phyloP scores from a whole-genome alignment of 2,113 vertebrate species.

The Steatornis caripensis region DNA sequence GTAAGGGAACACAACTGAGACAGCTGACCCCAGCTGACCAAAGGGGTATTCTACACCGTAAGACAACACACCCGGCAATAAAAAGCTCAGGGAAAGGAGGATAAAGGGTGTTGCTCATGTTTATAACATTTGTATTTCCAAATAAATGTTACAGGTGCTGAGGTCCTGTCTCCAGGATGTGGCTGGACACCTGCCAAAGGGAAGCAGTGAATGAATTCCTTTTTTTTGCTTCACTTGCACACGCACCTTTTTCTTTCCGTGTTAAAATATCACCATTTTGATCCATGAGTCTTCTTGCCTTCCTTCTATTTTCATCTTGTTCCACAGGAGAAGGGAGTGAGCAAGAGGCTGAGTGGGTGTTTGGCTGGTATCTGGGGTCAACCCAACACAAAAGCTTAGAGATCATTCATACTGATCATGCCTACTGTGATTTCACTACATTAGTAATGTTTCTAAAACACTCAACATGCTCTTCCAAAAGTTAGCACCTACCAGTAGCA shows the following conservation, averaged over 20 bases:
- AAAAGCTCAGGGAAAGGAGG: not conserved
- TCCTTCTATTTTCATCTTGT: not conserved
- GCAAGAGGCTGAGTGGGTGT: not conserved
- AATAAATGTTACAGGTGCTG: not conserved
- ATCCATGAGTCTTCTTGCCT: not conserved
- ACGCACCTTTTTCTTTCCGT: not conserved
- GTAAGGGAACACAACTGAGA: not conserved
- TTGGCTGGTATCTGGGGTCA: not conserved
- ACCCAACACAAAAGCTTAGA: not conserved
- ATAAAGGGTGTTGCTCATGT: not conserved
- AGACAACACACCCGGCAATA: not conserved
- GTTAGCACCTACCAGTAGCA: not conserved
- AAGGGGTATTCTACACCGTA: not conserved
- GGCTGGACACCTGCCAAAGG: not conserved
- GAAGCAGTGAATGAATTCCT: not conserved
- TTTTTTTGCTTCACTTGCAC: not conserved
- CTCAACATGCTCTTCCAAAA: not conserved
- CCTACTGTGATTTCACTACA: not conserved
- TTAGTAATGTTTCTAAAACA: not conserved
- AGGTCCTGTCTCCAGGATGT: not conserved
- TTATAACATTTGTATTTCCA: not conserved
- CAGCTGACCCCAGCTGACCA: not conserved
- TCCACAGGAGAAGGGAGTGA: not conserved
- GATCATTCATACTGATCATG: not conserved
- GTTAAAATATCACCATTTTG: not conserved